Evolutionary conservation across 2,797 vertebrate genomes (phyloP).

Genomic region (Moxostoma hubbsi): DNA sequence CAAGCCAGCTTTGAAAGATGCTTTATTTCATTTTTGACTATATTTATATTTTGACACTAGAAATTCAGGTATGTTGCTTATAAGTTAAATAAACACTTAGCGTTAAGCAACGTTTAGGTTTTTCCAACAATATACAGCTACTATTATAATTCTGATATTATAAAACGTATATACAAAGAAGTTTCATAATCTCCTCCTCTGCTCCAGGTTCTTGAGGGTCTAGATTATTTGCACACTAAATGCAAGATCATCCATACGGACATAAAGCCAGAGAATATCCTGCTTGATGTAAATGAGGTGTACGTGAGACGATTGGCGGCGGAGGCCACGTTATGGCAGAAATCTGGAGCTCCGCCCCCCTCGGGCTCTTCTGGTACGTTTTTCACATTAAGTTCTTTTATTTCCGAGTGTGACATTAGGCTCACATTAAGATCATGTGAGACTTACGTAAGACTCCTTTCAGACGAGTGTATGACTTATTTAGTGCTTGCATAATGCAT

Average conservation of each 20-base stretch:
- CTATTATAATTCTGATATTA: too few species aligned
- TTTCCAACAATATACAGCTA: too few species aligned
- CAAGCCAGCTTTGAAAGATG: too few species aligned
- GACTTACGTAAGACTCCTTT: neutral
- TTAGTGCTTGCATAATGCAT: too few species aligned
- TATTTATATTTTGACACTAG: too few species aligned
- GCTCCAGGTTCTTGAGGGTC: conserved; percentile 84
- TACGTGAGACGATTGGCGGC: conserved; percentile 85
- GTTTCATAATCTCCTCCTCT: neutral
- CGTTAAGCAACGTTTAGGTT: too few species aligned
- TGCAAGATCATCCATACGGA: conserved; percentile 96
- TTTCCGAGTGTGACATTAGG: neutral
- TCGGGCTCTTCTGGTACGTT: conserved; percentile 85
- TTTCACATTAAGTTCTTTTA: neutral
- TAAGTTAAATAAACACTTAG: too few species aligned
- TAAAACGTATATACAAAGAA: too few species aligned
- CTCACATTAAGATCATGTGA: too few species aligned
- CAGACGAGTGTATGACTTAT: neutral
- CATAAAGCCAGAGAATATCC: conserved; percentile 93
- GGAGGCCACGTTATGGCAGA: conserved; percentile 88
- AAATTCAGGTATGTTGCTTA: too few species aligned
- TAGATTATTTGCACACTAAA: conserved; percentile 92
- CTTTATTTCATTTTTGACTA: too few species aligned
- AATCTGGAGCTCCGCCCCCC: conserved; percentile 81
- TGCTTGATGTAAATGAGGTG: conserved; percentile 86